A percentile compares a stretch with the other conserved stretches of the same genome.
Conservation (phyloP, 2,113 vertebrate genomes). For the Myrmecophaga tridactyla region DNA sequence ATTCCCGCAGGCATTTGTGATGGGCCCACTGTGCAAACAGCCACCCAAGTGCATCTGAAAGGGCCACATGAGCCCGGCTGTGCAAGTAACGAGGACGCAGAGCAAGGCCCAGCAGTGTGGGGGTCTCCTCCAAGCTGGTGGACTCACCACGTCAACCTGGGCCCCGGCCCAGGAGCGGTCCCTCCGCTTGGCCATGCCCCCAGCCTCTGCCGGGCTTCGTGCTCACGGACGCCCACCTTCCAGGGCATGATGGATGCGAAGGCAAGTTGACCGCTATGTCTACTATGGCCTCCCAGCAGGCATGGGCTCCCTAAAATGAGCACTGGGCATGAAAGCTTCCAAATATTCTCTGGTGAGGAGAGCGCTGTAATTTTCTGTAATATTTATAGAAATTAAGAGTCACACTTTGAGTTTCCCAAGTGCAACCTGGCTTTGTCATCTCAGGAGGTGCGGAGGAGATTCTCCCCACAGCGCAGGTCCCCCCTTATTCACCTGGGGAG, state of each 20-base stretch:
- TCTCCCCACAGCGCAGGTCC: not conserved
- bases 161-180: too few species aligned
- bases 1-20: not conserved
- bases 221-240: not conserved
- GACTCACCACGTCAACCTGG: too few species aligned
- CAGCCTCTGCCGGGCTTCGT: not conserved
- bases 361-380: not conserved
- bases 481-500: not conserved
- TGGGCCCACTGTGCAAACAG: not conserved
- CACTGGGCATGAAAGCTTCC: not conserved
- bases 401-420: constrained; percentile 5
- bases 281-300: not conserved
- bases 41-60: not conserved
- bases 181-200: not conserved
- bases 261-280: not conserved
- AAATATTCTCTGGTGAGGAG: too few species aligned
- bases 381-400: not conserved
- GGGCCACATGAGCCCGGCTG: not conserved
- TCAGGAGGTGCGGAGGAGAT: not conserved
- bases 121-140: not conserved
- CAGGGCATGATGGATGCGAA: not conserved
- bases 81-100: not conserved
- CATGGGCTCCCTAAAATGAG: not conserved
- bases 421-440: not conserved
- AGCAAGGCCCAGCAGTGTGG: not conserved